These are phyloP conservation scores for Coregonus ussuriensis DNA, from an alignment of 2,797 vertebrate genomes.

Conservation along the genomic window DNA sequence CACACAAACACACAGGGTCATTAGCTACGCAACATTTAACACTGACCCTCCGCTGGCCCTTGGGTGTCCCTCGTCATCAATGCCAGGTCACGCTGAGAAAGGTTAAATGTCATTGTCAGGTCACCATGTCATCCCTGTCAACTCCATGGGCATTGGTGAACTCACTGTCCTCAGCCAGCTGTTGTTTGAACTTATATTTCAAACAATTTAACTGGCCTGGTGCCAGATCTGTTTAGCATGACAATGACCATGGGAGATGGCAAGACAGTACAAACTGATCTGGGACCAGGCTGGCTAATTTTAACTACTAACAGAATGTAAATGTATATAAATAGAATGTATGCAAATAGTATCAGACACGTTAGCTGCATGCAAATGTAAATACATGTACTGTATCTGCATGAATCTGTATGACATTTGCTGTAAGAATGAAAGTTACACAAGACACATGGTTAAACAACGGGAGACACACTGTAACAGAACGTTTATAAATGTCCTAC, in stretches of 20 bases:
- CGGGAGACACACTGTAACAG: neutral
- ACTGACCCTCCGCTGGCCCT: constrained; percentile 17
- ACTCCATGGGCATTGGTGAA: neutral
- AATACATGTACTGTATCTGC: too few relatives aligned
- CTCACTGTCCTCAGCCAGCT: neutral
- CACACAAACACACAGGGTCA: constrained; percentile 31
- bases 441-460: neutral
- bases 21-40: constrained; percentile 50
- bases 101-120: constrained; percentile 40
- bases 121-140: constrained; percentile 36
- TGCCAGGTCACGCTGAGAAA: constrained; percentile 29
- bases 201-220: neutral
- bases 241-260: neutral
- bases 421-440: too few relatives aligned
- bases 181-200: neutral
- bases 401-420: neutral
- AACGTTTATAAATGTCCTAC: neutral
- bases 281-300: too few relatives aligned
- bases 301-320: neutral
- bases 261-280: neutral
- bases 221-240: neutral
- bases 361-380: too few relatives aligned
- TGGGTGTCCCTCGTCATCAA: constrained; percentile 26
- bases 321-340: too few relatives aligned
- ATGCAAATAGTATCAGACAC: too few relatives aligned